Conservation (phyloP, 1,140 invertebrate species). For the Colletes latitarsis region DNA sequence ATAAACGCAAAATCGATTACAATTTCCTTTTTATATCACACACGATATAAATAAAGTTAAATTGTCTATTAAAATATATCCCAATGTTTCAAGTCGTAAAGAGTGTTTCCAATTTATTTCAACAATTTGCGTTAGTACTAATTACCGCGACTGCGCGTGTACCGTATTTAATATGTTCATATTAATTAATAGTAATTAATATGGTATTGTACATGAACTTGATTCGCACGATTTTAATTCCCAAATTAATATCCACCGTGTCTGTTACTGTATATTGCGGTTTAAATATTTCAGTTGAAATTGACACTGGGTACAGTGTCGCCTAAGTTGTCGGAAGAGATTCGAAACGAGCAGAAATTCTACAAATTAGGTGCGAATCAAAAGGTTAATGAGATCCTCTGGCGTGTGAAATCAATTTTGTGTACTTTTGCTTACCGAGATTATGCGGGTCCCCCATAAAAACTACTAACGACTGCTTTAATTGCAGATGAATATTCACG, state of each 20-base stretch:
- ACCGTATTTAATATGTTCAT: too few relatives aligned
- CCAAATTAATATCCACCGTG: not conserved
- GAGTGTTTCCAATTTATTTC: too few relatives aligned
- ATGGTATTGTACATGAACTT: not conserved
- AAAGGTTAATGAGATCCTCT: not conserved
- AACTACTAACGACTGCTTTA: too few relatives aligned
- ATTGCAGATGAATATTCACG: too few relatives aligned
- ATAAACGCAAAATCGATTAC: too few relatives aligned
- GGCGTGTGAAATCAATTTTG: not conserved
- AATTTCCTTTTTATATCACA: too few relatives aligned
- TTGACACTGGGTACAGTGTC: not conserved
- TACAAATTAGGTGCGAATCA: not conserved
- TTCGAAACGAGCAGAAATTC: not conserved
- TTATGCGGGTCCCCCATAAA: too few relatives aligned
- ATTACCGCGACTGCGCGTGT: too few relatives aligned
- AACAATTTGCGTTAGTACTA: too few relatives aligned
- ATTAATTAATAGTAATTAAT: not conserved
- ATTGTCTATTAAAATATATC: too few relatives aligned
- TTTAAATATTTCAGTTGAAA: not conserved
- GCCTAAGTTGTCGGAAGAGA: not conserved
- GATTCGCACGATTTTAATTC: not conserved
- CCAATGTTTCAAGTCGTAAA: too few relatives aligned
- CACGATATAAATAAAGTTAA: too few relatives aligned
- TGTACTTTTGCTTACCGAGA: not conserved
- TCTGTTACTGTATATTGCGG: not conserved